Evolutionary conservation across 2,797 vertebrate genomes (phyloP), one percentile per base, ranked within the genome.

Genomic region (Moxostoma hubbsi): DNA sequence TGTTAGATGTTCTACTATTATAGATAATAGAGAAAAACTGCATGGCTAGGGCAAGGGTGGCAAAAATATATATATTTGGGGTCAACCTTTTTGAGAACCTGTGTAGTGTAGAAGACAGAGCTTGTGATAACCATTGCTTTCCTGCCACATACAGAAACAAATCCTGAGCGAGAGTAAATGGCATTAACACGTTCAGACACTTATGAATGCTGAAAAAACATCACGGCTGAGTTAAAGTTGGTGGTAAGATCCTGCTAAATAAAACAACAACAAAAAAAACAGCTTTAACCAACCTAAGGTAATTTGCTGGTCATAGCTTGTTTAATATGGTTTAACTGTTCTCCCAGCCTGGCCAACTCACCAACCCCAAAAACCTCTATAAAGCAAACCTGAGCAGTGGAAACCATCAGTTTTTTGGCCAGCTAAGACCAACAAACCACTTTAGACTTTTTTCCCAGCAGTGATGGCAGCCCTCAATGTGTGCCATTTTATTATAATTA

Each of bases 51-150:
- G 7, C 50, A 78, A 11, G 10, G 8, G 36, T 77, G 4, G 24
- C 2, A 54, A 24, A 13, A 63, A 9, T 13, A 18, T 18, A 18
- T 18, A 5, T 77, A 36, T 16, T 59, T 24, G 24, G 57, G 55
- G 8, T 46, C 49, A 50, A 12, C 18, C 61, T 7, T 11, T 24
- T 24, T 24, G 24, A n/a, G 59, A 63, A 63, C 45, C 72, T 53
- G 24, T 12, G 12, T 73, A 7, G 13, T 53, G 18, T 9, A 63
- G 59, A 10, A 12, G 59, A 43, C 10, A 7, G 24, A 36, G 72
- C 24, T 51, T 70, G 66, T 78, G 11, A 78, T 78, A 63, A 46
- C 16, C 66, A 45, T 69, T 68, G 59, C 24, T 53, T 53, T 53
- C 11, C 58, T 69, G 47, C 13, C 13, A 24, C 16, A 9, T n/a